Evolutionary conservation across 1,140 invertebrate genomes (phyloP).

Genomic region (Philotrypesis tridentata): DNA sequence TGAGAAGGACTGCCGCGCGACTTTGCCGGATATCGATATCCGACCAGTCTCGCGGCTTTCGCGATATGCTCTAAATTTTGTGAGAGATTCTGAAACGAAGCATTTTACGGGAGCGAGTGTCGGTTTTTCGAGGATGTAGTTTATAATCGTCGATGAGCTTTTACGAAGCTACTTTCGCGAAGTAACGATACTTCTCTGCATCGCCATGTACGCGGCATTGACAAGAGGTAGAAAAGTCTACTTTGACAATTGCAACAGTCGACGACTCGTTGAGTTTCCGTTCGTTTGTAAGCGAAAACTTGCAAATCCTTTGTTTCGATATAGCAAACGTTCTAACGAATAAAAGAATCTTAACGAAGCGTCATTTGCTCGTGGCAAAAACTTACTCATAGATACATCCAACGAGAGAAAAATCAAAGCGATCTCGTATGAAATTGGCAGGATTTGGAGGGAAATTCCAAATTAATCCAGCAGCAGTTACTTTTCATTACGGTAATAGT

Average conservation of each 20-base stretch:
- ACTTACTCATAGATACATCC: too few relatives aligned
- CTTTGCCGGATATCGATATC: background rate
- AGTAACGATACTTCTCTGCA: slow-evolving; percentile 49
- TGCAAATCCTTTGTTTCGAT: background rate
- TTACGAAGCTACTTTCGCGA: background rate
- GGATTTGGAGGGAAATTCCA: background rate
- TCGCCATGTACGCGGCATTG: slow-evolving; percentile 18
- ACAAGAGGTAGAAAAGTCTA: background rate
- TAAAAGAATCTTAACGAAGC: too few relatives aligned
- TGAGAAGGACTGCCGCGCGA: background rate
- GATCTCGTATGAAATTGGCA: too few relatives aligned
- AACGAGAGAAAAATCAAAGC: too few relatives aligned
- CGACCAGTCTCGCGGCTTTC: too few relatives aligned
- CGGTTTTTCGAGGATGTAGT: too few relatives aligned
- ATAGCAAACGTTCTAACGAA: too few relatives aligned
- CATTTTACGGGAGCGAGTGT: too few relatives aligned
- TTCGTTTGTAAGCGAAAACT: background rate
- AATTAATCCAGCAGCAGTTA: background rate
- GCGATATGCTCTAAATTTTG: too few relatives aligned
- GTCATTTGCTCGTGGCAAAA: too few relatives aligned
- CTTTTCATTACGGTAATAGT: background rate
- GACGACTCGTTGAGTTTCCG: background rate
- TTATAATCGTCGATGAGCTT: background rate
- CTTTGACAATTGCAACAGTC: background rate
- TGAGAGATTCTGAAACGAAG: too few relatives aligned